Evolutionary conservation across 2,888 invertebrate species (phyloP), one percentile per base, ranked within the genome.

Genomic region (Torymus aiolomorphi): DNA sequence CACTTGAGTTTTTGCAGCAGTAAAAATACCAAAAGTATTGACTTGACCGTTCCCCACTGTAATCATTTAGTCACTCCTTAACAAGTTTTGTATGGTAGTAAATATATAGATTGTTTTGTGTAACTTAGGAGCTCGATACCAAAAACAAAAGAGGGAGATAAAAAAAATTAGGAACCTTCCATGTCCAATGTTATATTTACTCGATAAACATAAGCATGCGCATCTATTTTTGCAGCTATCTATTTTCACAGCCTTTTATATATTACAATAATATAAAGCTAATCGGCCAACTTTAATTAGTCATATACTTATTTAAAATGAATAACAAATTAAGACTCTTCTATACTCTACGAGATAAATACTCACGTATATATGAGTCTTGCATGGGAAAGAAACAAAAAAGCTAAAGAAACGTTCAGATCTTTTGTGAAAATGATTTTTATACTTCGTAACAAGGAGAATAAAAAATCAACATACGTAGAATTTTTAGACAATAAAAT

Each of bases 141-240:
- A 88, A 88, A 88, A 88, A 83, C 83, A 83, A 83, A 76, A 69
- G 66, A 67, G 13, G 62, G 3, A 71, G 18, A 59, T 49, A 51
- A 65, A 18, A 69, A 71, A 62, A 56, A 57, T 49, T 71, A 49
- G 24, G 42, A 71, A 61, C 49, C 51, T 76, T 66, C 18, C 59
- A 70, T 65, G n/a, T 72, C 18, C 12, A 67, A 65, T 42, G 65
- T 76, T 73, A 79, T 65, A 78, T 69, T 75, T 54, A 24, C 31
- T 31, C 31, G 75, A 75, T 65, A 82, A 83, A 83, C 75, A 74
- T 82, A 84, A 86, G 78, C 80, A 86, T 84, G 85, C 83, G 86
- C 86, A 86, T 88, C 88, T 88, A 88, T 88, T 88, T 88, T 89
- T 88, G 86, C 87, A 89, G 87, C 87, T 86, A 86, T 81, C 82